These are phyloP conservation scores for Onthophagus taurus DNA, from an alignment of 1,140 invertebrate species.

Conservation along the genomic window DNA sequence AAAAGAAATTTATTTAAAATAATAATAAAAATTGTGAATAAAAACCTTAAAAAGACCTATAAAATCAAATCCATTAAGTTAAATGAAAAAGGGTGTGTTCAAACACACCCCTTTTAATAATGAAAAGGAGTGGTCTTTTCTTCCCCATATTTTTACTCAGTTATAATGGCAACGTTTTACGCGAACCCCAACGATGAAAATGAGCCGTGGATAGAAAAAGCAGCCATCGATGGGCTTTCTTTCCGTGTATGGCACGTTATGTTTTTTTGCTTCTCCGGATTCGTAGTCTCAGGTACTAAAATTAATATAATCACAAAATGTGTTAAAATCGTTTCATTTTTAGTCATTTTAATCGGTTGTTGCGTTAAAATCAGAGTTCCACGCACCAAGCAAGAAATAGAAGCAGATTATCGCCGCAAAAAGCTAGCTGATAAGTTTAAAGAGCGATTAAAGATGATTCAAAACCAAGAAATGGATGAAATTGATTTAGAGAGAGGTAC, in stretches of 20 bases:
- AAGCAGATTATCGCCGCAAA: constrained; percentile 77
- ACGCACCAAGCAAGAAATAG: constrained; percentile 86
- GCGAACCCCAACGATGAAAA: constrained; percentile 32
- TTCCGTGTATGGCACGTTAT: constrained; percentile 57
- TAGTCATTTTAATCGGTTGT: constrained; percentile 73
- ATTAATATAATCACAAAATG: not conserved
- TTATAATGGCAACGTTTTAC: constrained; percentile 33
- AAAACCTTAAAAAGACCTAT: no score
- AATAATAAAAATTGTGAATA: no score
- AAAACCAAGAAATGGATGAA: constrained; percentile 75
- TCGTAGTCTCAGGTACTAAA: constrained; percentile 45
- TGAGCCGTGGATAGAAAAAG: constrained; percentile 49
- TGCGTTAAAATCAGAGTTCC: constrained; percentile 80
- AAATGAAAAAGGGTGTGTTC: no score
- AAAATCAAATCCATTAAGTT: no score
- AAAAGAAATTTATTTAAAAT: no score
- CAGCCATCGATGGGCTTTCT: constrained; percentile 43
- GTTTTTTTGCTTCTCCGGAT: constrained; percentile 46
- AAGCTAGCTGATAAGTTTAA: constrained; percentile 74
- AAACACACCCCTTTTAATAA: no score
- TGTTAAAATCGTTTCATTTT: not conserved
- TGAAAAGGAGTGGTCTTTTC: no score
- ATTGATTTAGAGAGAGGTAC: constrained; percentile 73
- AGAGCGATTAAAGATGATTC: constrained; percentile 67
- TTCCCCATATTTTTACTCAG: no score